phyloP scores from a whole-genome alignment of 1,140 invertebrate species.

The Scaptodrosophila lebanonensis region DNA sequence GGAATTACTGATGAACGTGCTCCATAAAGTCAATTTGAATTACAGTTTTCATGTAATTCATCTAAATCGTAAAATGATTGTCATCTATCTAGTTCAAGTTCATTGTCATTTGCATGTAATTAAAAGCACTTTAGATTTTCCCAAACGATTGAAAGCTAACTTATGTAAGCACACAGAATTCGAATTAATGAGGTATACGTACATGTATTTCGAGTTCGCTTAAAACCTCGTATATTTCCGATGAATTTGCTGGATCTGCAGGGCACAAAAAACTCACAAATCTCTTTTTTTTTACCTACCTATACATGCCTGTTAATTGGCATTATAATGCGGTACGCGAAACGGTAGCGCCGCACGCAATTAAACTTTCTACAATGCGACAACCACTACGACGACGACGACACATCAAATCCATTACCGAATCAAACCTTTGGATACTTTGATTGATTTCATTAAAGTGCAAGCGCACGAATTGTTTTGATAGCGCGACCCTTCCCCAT shows the following conservation, averaged over 20 bases:
- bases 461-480: no score
- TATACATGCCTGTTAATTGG: background rate
- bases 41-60: no score
- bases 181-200: slow-evolving; percentile 12
- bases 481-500: background rate
- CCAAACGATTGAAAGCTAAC: slow-evolving; percentile 13
- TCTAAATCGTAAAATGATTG: no score
- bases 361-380: slow-evolving; percentile 2
- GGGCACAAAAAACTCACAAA: no score
- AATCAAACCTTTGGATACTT: no score
- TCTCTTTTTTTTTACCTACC: no score
- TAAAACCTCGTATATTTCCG: no score
- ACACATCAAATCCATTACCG: background rate
- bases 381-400: no score
- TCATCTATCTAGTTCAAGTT: slow-evolving; percentile 16
- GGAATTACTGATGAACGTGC: no score
- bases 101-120: background rate
- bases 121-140: slow-evolving; percentile 18
- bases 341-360: background rate
- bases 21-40: no score
- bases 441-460: slow-evolving; percentile 2
- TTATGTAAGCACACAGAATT: slow-evolving; percentile 34
- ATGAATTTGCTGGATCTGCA: no score
- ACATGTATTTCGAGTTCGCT: slow-evolving; percentile 36
- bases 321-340: background rate